Conservation (phyloP, 1,140 invertebrate species). For the Zaprionus inermis region DNA sequence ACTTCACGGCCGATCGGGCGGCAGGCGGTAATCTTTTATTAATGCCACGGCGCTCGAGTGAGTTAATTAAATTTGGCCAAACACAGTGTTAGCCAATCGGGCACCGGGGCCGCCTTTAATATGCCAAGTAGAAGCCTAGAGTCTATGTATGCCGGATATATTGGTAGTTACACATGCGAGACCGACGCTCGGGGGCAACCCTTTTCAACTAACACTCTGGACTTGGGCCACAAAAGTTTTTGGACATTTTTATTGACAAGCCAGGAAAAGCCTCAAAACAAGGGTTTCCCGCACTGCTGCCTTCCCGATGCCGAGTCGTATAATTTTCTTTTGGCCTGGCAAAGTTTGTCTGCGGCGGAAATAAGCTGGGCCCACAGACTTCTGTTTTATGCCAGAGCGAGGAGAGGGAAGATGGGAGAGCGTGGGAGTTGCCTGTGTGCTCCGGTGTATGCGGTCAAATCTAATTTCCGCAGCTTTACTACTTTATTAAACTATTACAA, state of each 20-base stretch:
- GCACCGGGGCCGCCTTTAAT: constrained; percentile 47
- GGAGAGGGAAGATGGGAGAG: neutral
- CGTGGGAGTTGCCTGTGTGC: constrained; percentile 44
- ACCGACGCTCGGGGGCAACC: constrained; percentile 46
- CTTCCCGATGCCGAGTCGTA: constrained; percentile 28
- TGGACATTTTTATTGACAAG: constrained; percentile 82
- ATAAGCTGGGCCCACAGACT: constrained; percentile 49
- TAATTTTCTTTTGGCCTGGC: constrained; percentile 44
- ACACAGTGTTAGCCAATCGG: constrained; percentile 6
- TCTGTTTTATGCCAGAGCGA: constrained; percentile 33
- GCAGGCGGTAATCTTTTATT: constrained; percentile 75
- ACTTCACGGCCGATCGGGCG: constrained; percentile 59
- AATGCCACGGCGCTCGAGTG: constrained; percentile 69
- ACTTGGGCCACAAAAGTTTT: constrained; percentile 71
- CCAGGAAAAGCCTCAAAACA: constrained; percentile 54
- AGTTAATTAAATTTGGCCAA: constrained; percentile 79
- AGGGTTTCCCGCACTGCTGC: constrained; percentile 21
- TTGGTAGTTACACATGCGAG: constrained; percentile 3
- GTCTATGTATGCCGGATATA: constrained; percentile 11
- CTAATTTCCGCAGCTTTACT: constrained; percentile 83
- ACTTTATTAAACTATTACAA: constrained; percentile 83
- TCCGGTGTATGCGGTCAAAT: constrained; percentile 75
- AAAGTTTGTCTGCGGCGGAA: constrained; percentile 67
- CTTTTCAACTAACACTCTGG: constrained; percentile 58
- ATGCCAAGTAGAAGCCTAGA: constrained; percentile 9